A percentile compares a stretch with the other conserved stretches of the same genome.
Evolutionary conservation across 2,113 vertebrate species (phyloP).

Genomic region (Opisthocomus hoazin): DNA sequence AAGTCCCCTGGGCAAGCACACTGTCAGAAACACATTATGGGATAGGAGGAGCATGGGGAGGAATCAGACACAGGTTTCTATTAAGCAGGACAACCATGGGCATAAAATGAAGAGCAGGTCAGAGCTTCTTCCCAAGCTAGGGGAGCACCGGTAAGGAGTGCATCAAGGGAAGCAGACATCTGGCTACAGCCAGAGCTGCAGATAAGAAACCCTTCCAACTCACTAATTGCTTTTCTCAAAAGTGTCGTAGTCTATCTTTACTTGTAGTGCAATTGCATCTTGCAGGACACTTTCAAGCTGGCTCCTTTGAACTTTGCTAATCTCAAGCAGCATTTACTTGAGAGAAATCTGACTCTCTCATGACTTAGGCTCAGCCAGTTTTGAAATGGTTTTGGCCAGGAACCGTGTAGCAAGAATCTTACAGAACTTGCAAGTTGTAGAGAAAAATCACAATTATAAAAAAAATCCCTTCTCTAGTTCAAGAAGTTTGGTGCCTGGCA

Average conservation of each 20-base stretch:
- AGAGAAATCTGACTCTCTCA: not conserved
- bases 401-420: not conserved
- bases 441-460: not conserved
- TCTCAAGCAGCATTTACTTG: not conserved
- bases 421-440: not conserved
- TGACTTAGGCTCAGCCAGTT: not conserved
- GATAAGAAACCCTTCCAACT: not conserved
- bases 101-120: not conserved
- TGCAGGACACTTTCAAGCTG: not conserved
- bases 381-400: not conserved
- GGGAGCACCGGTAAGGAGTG: not conserved
- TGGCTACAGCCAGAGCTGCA: not conserved
- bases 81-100: not conserved
- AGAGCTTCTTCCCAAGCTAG: not conserved
- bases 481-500: not conserved
- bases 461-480: not conserved
- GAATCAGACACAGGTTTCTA: not conserved
- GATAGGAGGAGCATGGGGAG: rapidly evolving
- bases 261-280: not conserved
- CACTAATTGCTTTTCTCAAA: not conserved
- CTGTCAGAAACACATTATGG: not conserved
- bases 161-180: not conserved
- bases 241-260: not conserved
- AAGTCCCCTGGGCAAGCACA: not conserved
- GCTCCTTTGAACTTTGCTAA: not conserved